Percentiles rank a stretch among this genome's conserved stretches.
These are phyloP conservation scores for Hoplodrina ambigua DNA, from an alignment of 2,888 invertebrate genomes.

Conservation along the genomic window DNA sequence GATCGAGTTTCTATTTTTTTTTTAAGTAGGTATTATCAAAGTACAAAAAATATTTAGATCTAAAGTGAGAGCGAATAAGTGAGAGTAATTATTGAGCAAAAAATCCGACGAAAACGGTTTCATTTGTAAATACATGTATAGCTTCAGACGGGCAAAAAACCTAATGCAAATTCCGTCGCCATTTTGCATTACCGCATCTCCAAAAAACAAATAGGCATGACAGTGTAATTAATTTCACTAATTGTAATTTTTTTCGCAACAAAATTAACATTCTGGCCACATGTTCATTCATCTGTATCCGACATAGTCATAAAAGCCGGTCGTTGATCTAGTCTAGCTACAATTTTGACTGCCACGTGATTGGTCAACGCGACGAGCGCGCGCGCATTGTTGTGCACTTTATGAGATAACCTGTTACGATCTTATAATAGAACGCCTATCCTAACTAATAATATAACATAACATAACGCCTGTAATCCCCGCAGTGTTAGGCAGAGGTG, in stretches of 20 bases:
- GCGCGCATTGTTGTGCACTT: conserved; percentile 59
- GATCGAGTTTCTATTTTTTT: too few relatives aligned
- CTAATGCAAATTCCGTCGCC: conserved; percentile 4
- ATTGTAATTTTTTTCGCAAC: conserved; percentile 32
- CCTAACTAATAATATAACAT: too few relatives aligned
- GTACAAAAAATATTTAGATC: conserved; percentile 1
- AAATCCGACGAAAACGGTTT: conserved; percentile 33
- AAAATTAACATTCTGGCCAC: conserved; percentile 52
- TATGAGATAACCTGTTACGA: conserved; percentile 72
- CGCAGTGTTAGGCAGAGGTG: too few relatives aligned
- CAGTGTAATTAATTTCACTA: conserved; percentile 34
- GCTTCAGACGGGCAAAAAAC: conserved; percentile 27
- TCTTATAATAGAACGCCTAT: conserved; percentile 49
- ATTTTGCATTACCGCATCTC: conserved; percentile 13
- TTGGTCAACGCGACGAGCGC: conserved; percentile 47
- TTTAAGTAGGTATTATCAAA: neutral
- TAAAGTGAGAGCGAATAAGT: conserved; percentile 44
- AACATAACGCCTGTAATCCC: too few relatives aligned
- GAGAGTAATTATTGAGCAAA: conserved; percentile 26
- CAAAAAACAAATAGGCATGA: conserved; percentile 23
- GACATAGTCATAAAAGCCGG: conserved; percentile 67
- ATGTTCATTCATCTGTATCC: conserved; percentile 65
- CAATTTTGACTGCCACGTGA: conserved; percentile 45
- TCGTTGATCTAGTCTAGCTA: conserved; percentile 71
- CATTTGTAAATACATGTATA: conserved; percentile 3